Evolutionary conservation across 1,140 invertebrate genomes (phyloP).

Genomic region (Aleiodes sp.): DNA sequence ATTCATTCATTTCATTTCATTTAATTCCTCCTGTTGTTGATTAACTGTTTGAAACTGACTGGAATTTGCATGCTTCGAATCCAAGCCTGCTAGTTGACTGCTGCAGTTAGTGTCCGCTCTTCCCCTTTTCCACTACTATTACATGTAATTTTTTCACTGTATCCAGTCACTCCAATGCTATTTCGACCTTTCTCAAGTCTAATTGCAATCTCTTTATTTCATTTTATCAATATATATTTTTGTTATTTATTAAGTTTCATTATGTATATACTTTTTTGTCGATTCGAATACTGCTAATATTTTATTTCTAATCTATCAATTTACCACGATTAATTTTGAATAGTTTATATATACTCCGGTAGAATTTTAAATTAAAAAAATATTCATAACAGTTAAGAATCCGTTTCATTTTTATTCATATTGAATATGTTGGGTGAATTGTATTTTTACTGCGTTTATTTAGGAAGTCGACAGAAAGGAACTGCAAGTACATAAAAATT

Average conservation of each 20-base stretch:
- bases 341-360: constrained; percentile 50
- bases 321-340: constrained; percentile 58
- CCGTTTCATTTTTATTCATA: constrained; percentile 38
- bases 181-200: constrained; percentile 53
- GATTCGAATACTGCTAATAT: constrained; percentile 60
- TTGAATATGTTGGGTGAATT: constrained; percentile 41
- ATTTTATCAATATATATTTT: constrained; percentile 61
- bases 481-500: constrained; percentile 39
- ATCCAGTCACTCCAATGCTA: constrained; percentile 43
- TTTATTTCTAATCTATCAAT: constrained; percentile 61
- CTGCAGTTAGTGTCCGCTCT: not conserved
- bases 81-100: not conserved
- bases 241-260: constrained; percentile 48
- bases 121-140: constrained; percentile 11
- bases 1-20: not conserved
- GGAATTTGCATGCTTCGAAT: not conserved
- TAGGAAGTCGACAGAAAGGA: not conserved
- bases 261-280: constrained; percentile 57
- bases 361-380: constrained; percentile 53
- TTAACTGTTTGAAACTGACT: not conserved
- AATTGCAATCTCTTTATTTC: constrained; percentile 58
- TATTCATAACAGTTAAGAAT: constrained; percentile 32
- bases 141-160: constrained; percentile 38
- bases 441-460: constrained; percentile 27
- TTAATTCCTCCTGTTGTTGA: not conserved